Evolutionary conservation across 2,888 invertebrate species (phyloP), one percentile per base, ranked within the genome.

Genomic region (Archips crataeganus): DNA sequence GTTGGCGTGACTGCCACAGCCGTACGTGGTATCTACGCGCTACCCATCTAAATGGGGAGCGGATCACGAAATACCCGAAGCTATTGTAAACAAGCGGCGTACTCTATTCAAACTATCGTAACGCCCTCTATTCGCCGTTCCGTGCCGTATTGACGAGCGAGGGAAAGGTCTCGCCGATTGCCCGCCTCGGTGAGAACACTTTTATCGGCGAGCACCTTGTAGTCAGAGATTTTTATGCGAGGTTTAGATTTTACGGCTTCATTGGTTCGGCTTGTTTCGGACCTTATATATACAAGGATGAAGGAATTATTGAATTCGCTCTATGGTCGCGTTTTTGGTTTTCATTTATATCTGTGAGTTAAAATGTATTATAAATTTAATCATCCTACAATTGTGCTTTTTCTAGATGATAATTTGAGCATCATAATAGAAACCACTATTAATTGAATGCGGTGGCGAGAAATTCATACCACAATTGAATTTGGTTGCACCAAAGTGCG

Each of bases 61-160:
- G 86, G 87, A 87, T 91, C 92, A 92, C 91, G 91, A 91, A 90
- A 87, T 90, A 92, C 93, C 90, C 90, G 90, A 89, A 91, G 92
- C 90, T 88, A 92, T 92, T 91, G 90, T 92, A 92, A 92, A 92
- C 91, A 93, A 92, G 90, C 88, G 87, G 85, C 87, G 87, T 89
- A 90, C 87, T 89, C 88, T 91, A 92, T 92, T 92, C 90, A 90
- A 90, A 91, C 87, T 89, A 90, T 91, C 87, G 89, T 89, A 84
- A 89, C 89, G 89, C 89, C 87, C 87, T 90, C 87, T 87, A 87
- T 88, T 79, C 86, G 84, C 84, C 84, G 83, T 87, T 89, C 83
- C 84, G 85, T 84, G 84, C 86, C 82, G 84, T 88, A 90, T 90
- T 89, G 89, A 88, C 86, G 87, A 84, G 82, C 84, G 82, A 80